Percentiles rank a stretch among this genome's conserved stretches.
Conservation (phyloP, 53 echinoderm and acorn worm genomes). For the Henricia sp. region DNA sequence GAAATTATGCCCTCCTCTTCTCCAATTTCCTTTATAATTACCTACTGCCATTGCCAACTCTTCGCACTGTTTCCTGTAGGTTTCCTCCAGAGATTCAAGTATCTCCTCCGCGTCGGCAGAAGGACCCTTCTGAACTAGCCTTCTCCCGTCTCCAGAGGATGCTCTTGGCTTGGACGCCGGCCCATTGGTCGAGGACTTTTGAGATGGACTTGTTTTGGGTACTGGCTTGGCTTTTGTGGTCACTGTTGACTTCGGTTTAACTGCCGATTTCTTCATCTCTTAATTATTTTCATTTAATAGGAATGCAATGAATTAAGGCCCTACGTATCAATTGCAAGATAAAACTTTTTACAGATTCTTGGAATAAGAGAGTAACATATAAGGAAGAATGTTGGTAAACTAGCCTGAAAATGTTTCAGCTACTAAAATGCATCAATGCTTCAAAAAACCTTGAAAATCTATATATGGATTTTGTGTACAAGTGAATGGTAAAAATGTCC, state of each 20-base stretch:
- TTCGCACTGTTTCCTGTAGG: slow-evolving; percentile 20
- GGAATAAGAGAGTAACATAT: too few relatives aligned
- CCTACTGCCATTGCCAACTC: slow-evolving; percentile 3
- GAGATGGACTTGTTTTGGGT: background rate
- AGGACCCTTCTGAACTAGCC: slow-evolving; percentile 10
- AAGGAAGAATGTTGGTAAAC: too few relatives aligned
- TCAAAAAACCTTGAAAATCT: too few relatives aligned
- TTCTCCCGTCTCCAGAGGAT: slow-evolving; percentile 46
- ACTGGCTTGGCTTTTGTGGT: slow-evolving; percentile 16
- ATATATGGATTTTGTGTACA: too few relatives aligned
- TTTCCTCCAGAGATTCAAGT: slow-evolving; percentile 18
- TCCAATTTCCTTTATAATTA: background rate
- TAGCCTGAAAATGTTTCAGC: too few relatives aligned
- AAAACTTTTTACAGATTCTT: too few relatives aligned
- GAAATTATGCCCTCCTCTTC: background rate
- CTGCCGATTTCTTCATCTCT: slow-evolving; percentile 38
- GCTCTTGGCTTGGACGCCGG: slow-evolving; percentile 38
- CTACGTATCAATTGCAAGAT: too few relatives aligned
- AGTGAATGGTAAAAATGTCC: too few relatives aligned
- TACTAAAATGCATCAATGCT: too few relatives aligned
- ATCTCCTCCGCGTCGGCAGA: slow-evolving; percentile 32
- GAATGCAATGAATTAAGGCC: too few relatives aligned
- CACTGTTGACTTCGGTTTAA: slow-evolving; percentile 1
- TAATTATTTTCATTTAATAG: background rate
- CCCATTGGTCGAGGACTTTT: background rate